Conservation (phyloP, 2,888 invertebrate genomes). For the Julus scanicus region DNA sequence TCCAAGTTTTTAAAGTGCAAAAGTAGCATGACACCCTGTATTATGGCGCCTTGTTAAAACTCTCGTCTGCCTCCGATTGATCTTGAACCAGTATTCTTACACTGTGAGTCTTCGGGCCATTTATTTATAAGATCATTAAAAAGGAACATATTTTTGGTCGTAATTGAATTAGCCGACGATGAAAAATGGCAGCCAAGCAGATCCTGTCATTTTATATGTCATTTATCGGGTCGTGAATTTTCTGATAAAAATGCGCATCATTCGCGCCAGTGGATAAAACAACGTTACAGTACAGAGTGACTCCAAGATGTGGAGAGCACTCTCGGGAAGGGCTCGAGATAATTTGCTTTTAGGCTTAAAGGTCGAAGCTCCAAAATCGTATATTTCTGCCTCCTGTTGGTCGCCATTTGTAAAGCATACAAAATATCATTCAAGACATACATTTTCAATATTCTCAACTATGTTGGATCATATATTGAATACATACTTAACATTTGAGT, state of each 20-base stretch:
- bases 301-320: background rate
- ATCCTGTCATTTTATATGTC: constrained; percentile 32
- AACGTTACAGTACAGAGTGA: background rate
- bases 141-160: constrained; percentile 37
- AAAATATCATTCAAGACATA: too few relatives aligned
- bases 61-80: background rate
- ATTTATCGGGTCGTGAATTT: constrained; percentile 42
- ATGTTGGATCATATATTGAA: too few relatives aligned
- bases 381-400: too few relatives aligned
- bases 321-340: background rate
- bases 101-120: background rate
- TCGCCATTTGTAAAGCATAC: too few relatives aligned
- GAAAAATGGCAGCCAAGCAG: constrained; percentile 42
- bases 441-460: too few relatives aligned
- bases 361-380: too few relatives aligned
- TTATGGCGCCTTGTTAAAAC: background rate
- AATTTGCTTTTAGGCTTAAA: too few relatives aligned
- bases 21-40: background rate
- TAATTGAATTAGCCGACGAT: constrained; percentile 42
- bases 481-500: too few relatives aligned
- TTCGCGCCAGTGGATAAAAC: constrained; percentile 11
- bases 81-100: background rate
- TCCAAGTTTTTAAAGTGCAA: too few relatives aligned
- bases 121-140: constrained; percentile 42
- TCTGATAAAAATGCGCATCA: constrained; percentile 39